Conservation (phyloP, 2,888 invertebrate genomes). For the Cancer borealis region DNA sequence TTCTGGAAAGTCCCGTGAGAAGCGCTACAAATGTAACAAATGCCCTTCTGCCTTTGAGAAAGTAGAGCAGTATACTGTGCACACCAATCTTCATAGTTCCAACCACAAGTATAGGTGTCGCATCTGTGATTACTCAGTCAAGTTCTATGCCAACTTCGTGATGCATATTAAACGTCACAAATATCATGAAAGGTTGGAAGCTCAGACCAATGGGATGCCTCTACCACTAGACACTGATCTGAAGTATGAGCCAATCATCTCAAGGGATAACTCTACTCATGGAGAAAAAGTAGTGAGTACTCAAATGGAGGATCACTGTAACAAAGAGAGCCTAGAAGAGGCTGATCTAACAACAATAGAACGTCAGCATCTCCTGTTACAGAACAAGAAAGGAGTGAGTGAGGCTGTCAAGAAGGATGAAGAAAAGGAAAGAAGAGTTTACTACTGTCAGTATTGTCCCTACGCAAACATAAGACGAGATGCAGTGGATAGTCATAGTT, state of each 20-base stretch:
- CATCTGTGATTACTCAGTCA: constrained; percentile 92
- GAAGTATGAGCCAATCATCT: constrained; percentile 73
- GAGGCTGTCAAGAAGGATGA: constrained; percentile 79
- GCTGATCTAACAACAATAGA: constrained; percentile 82
- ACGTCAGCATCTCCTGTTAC: constrained; percentile 83
- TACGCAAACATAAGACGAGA: constrained; percentile 88
- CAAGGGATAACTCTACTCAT: constrained; percentile 42
- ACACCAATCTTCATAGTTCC: constrained; percentile 90
- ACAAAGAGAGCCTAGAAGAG: constrained; percentile 73
- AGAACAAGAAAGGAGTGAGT: constrained; percentile 80
- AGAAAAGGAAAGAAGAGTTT: constrained; percentile 84
- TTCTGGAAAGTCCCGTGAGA: constrained; percentile 85
- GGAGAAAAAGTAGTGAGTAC: constrained; percentile 51
- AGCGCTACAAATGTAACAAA: constrained; percentile 90
- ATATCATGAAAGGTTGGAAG: constrained; percentile 78
- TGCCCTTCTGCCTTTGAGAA: constrained; percentile 94
- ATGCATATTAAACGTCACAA: constrained; percentile 90
- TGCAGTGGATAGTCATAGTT: constrained; percentile 87
- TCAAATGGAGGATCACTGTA: constrained; percentile 53
- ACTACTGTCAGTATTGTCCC: constrained; percentile 89
- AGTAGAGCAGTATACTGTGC: constrained; percentile 90
- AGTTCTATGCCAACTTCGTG: constrained; percentile 90
- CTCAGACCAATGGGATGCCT: constrained; percentile 67
- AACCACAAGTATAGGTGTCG: constrained; percentile 91
- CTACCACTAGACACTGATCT: constrained; percentile 69